phyloP scores from a whole-genome alignment of 2,797 vertebrate species.

The Macroramphosus scolopax region DNA sequence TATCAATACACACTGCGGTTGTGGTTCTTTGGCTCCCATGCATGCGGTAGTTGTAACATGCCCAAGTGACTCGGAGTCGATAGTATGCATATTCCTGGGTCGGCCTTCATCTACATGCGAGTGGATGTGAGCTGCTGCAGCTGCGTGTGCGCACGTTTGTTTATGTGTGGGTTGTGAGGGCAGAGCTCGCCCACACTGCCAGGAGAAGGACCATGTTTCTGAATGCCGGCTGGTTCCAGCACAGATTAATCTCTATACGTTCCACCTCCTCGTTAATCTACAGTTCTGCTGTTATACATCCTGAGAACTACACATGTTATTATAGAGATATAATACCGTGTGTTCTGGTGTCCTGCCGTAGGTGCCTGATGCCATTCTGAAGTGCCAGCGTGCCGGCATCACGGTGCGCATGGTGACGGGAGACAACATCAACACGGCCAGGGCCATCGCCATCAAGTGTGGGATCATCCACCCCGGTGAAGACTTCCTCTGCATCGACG shows the following conservation, averaged over 20 bases:
- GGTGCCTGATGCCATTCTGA: constrained; percentile 95
- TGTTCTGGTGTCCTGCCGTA: constrained; percentile 46
- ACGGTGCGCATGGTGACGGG: constrained; percentile 99
- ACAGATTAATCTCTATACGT: constrained; percentile 27
- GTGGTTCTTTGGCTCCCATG: constrained; percentile 16
- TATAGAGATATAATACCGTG: no score
- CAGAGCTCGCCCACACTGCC: constrained; percentile 42
- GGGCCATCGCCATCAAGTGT: constrained; percentile 98
- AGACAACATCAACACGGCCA: constrained; percentile 98
- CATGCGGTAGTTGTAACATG: constrained; percentile 14
- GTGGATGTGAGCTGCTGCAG: constrained; percentile 31
- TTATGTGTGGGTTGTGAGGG: constrained; percentile 64
- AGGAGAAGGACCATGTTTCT: constrained; percentile 35
- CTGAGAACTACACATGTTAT: no score
- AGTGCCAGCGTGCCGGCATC: constrained; percentile 96
- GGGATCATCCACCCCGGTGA: constrained; percentile 97
- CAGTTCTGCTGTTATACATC: no score
- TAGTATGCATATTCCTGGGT: constrained; percentile 17
- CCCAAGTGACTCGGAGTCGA: constrained; percentile 15
- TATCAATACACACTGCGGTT: constrained; percentile 3
- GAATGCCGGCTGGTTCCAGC: constrained; percentile 33
- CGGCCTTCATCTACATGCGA: constrained; percentile 17
- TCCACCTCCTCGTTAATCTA: constrained; percentile 11
- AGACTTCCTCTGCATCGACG: constrained; percentile 96
- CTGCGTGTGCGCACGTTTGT: constrained; percentile 51